phyloP scores from a whole-genome alignment of 1,140 invertebrate genomes.

The Reticulitermes speratus region DNA sequence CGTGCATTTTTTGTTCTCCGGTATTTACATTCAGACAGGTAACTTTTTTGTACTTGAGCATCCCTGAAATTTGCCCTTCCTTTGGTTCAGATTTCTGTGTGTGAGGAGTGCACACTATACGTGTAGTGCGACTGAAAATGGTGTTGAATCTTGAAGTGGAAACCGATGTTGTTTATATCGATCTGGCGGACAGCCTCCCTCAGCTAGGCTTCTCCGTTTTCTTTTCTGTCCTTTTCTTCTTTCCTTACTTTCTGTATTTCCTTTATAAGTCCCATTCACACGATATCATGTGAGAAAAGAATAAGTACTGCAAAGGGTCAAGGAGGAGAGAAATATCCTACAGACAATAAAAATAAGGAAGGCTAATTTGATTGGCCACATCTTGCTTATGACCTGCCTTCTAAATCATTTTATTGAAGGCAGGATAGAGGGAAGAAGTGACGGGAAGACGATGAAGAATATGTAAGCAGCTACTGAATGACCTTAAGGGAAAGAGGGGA shows the following conservation, averaged over 20 bases:
- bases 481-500: too few relatives aligned
- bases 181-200: neutral
- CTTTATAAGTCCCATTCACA: neutral
- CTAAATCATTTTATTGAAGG: too few relatives aligned
- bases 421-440: too few relatives aligned
- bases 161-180: slow-evolving; percentile 15
- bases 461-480: too few relatives aligned
- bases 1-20: too few relatives aligned
- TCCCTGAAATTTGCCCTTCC: neutral
- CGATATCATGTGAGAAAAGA: neutral
- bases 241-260: neutral
- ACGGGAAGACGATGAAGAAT: too few relatives aligned
- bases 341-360: too few relatives aligned
- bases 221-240: neutral
- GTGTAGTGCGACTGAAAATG: neutral
- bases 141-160: slow-evolving; percentile 7
- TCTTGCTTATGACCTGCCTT: too few relatives aligned
- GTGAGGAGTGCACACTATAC: neutral
- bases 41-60: neutral
- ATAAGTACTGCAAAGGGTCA: too few relatives aligned
- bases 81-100: neutral
- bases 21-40: too few relatives aligned
- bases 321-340: too few relatives aligned
- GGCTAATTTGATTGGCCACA: too few relatives aligned
- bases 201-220: neutral